Base-by-base conservation (phyloP, 2,113 vertebrate species). In the Pachypanchax playfairii region DNA sequence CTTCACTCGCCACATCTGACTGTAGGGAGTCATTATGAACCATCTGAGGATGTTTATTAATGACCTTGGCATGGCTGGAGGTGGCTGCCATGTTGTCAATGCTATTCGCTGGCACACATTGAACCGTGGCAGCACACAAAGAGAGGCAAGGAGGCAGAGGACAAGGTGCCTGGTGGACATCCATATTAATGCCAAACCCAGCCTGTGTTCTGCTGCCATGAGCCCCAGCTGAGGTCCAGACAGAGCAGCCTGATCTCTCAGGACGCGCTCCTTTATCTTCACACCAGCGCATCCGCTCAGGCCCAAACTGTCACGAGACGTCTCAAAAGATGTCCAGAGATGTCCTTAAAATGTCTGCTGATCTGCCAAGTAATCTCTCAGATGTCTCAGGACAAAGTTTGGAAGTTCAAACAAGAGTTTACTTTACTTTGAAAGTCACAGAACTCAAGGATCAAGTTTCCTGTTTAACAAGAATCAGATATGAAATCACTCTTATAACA, bases 11-110 rank as follows among this genome's bases (percentile, higher is more conserved):
- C 3, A 17, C 31, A 47, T 55, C 71, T 14, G 56, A 64, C 55
- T 84, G 77, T 63, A 76, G 56, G 43, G 57, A 67, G 18, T 80
- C 73, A 75, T 82, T 70, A 80, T 18, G 62, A 59, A 77, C 79
- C 89, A 90, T 90, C 88, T 91, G 90, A 91, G 80, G 73, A 92
- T 92, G 91, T 91, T 90, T 92, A 92, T 92, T 90, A 86, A 91
- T 90, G 88, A 89, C 76, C 70, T 60, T 80, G 80, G 79, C 78
- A 54, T 73, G 67, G 70, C 70, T 43, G 22, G 52, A 51, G 59
- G 39, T 51, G 60, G 77, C 74, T 60, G 79, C 76, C 75, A 75
- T 70, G 80, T 50, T 70, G 83, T 36, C 84, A 82, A 87, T 87
- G 73, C 79, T 65, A 84, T 87, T 80, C 84, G 39, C 58, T 82